phyloP scores from a whole-genome alignment of 1,140 invertebrate genomes.

The Eriocheir sinensis region DNA sequence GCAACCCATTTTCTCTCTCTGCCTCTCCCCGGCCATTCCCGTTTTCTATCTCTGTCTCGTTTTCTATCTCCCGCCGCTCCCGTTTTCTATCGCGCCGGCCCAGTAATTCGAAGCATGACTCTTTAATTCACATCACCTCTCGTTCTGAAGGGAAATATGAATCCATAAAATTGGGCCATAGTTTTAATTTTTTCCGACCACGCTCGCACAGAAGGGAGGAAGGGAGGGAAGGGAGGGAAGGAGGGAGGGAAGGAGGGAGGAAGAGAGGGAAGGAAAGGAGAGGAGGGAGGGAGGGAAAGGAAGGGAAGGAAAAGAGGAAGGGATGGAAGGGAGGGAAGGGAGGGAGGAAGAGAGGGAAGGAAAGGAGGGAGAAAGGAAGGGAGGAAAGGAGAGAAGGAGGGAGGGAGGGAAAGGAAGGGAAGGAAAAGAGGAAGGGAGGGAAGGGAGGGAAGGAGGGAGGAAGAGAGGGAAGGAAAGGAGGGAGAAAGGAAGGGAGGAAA shows the following conservation, averaged over 20 bases:
- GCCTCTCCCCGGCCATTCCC: neutral
- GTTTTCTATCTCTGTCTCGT: conserved; percentile 24
- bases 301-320: neutral
- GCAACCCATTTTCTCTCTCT: neutral
- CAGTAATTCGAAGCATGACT: too few relatives aligned
- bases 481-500: neutral
- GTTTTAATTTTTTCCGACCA: neutral
- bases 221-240: neutral
- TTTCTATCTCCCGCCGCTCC: neutral
- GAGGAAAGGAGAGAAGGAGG: neutral
- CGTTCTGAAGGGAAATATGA: too few relatives aligned
- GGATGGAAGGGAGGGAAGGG: neutral
- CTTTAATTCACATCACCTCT: too few relatives aligned
- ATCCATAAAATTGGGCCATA: too few relatives aligned
- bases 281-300: neutral
- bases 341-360: neutral
- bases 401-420: neutral
- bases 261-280: neutral
- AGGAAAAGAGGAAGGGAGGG: neutral
- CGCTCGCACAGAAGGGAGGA: neutral
- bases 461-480: neutral
- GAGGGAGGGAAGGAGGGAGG: neutral
- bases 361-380: neutral
- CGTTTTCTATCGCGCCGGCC: too few relatives aligned
- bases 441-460: neutral